phyloP scores from a whole-genome alignment of 2,113 vertebrate species.

The Thryonomys swinderianus region DNA sequence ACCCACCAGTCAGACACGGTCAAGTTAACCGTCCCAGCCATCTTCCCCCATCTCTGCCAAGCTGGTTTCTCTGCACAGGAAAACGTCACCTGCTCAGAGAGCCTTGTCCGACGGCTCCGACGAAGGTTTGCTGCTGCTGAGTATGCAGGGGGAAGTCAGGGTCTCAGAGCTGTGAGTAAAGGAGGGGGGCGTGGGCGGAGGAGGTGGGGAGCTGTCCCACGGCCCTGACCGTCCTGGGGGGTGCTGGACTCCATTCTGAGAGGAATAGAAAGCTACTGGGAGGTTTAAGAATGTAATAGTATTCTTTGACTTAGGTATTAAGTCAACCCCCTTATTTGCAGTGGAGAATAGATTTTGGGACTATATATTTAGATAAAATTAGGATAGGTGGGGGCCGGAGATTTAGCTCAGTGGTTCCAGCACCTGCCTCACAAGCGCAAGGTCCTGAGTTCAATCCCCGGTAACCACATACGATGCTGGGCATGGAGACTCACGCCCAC shows the following conservation, averaged over 20 bases:
- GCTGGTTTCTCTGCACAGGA: background rate
- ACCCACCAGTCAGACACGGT: background rate
- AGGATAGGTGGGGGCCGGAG: too few species aligned
- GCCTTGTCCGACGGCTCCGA: rapidly evolving
- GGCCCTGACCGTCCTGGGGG: background rate
- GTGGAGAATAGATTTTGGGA: background rate
- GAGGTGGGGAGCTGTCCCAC: background rate
- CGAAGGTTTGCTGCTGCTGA: rapidly evolving
- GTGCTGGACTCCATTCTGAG: background rate
- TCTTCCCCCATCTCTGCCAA: background rate
- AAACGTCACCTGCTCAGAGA: background rate
- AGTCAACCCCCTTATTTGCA: background rate
- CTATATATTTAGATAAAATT: background rate
- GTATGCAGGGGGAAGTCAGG: background rate
- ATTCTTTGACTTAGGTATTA: background rate
- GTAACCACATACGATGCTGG: too few species aligned
- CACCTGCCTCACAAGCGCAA: too few species aligned
- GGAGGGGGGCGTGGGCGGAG: background rate
- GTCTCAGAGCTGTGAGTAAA: rapidly evolving
- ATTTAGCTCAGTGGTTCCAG: too few species aligned
- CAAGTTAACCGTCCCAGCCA: background rate
- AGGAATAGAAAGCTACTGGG: background rate
- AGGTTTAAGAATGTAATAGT: background rate
- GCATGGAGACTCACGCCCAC: too few species aligned
- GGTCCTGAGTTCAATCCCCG: too few species aligned